Conservation (phyloP, 2,797 vertebrate genomes). For the Galagoides demidoff region DNA sequence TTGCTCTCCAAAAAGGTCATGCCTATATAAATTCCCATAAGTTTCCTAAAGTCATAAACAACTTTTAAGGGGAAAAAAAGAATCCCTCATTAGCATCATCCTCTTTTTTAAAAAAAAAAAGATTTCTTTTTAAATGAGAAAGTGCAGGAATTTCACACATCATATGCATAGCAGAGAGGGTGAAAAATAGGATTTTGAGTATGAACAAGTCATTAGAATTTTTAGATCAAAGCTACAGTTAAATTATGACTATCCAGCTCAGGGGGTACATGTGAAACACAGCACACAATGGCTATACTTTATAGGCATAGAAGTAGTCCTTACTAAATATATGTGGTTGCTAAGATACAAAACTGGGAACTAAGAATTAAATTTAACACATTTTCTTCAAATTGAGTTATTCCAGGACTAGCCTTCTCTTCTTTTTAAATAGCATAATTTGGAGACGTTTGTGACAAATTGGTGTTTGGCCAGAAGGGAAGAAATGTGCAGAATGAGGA, state of each 20-base stretch:
- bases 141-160: slow-evolving; percentile 67
- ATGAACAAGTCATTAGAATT: slow-evolving; percentile 52
- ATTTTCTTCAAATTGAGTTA: slow-evolving; percentile 72
- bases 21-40: slow-evolving; percentile 47
- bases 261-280: slow-evolving; percentile 19
- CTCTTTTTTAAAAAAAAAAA: slow-evolving; percentile 19
- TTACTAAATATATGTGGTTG: slow-evolving; percentile 79
- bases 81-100: slow-evolving; percentile 42
- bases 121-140: slow-evolving; percentile 63
- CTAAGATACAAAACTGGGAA: slow-evolving; percentile 73
- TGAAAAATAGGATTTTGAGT: slow-evolving; percentile 65
- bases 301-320: slow-evolving; percentile 56
- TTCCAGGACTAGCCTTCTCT: slow-evolving; percentile 70
- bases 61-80: not conserved
- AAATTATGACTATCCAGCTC: slow-evolving; percentile 62
- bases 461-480: slow-evolving; percentile 51
- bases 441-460: slow-evolving; percentile 64
- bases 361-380: slow-evolving; percentile 72
- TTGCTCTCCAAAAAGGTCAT: slow-evolving; percentile 42
- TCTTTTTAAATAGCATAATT: slow-evolving; percentile 52
- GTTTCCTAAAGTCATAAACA: slow-evolving; percentile 64
- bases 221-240: slow-evolving; percentile 58
- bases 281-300: not conserved
- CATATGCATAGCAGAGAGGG: slow-evolving; percentile 51
- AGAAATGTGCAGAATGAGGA: slow-evolving; percentile 21